These are phyloP conservation scores for Leucoptera coffeella DNA, from an alignment of 2,888 invertebrate species.

Conservation along the genomic window DNA sequence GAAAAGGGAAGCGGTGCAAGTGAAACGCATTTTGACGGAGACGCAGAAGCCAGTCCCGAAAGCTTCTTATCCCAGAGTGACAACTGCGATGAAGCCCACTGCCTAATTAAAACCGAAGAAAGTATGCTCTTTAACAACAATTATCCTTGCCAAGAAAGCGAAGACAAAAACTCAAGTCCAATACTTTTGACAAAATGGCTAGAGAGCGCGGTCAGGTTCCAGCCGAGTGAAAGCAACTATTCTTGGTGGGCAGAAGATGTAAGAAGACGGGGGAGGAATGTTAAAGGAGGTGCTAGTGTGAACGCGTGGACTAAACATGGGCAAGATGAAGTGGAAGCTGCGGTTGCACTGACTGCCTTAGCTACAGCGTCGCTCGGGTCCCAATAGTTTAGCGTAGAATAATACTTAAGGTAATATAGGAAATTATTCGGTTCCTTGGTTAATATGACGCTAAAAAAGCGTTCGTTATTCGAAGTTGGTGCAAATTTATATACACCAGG, in stretches of 20 bases:
- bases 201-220: conserved; percentile 68
- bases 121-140: too few species aligned
- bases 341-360: conserved; percentile 65
- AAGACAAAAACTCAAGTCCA: conserved; percentile 24
- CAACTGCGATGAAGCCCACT: conserved; percentile 16
- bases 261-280: conserved; percentile 21
- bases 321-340: conserved; percentile 69
- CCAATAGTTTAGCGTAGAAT: too few species aligned
- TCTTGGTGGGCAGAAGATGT: conserved; percentile 55
- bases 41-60: conserved; percentile 17
- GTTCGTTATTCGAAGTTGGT: too few species aligned
- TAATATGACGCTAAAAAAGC: too few species aligned
- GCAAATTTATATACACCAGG: too few species aligned
- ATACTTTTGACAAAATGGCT: conserved; percentile 68
- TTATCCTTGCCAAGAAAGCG: conserved; percentile 1
- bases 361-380: conserved; percentile 48
- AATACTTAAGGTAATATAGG: too few species aligned
- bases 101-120: too few species aligned
- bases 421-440: too few species aligned
- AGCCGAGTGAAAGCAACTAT: conserved; percentile 65
- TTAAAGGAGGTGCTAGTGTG: conserved; percentile 16
- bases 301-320: conserved; percentile 42
- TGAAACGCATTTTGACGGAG: conserved; percentile 17
- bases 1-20: conserved; percentile 25
- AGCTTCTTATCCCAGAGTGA: conserved; percentile 21